These are phyloP conservation scores for Cerastoderma edule DNA, from an alignment of 2,888 invertebrate genomes.

Conservation along the genomic window DNA sequence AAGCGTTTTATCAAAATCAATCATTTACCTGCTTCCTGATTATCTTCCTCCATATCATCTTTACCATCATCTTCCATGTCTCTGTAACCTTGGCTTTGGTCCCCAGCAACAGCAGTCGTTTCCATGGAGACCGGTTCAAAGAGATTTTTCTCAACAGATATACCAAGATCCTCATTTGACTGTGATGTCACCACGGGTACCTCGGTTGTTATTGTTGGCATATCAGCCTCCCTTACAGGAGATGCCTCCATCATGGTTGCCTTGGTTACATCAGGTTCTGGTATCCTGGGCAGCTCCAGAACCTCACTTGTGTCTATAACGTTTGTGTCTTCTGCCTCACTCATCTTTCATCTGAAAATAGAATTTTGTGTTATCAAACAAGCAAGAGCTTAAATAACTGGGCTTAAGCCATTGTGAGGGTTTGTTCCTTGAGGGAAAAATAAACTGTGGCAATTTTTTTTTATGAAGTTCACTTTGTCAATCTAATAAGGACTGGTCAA, in stretches of 20 bases:
- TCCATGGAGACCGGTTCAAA: too few species aligned
- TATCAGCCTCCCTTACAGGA: background rate
- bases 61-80: background rate
- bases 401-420: too few species aligned
- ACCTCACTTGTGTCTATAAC: background rate
- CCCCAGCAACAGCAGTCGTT: background rate
- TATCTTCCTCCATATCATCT: background rate
- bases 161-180: background rate
- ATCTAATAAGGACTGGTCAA: too few species aligned
- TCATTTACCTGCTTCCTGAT: background rate
- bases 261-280: background rate
- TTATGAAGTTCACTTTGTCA: too few species aligned
- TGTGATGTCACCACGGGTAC: constrained; percentile 3
- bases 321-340: constrained; percentile 2
- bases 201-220: background rate
- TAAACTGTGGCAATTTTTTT: too few species aligned
- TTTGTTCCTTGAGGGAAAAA: too few species aligned
- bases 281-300: background rate
- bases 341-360: constrained; percentile 16
- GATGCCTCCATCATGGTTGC: background rate
- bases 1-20: background rate
- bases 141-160: background rate
- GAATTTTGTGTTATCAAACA: background rate
- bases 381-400: too few species aligned
- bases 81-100: background rate